These are phyloP conservation scores for Acleris sparsana DNA, from an alignment of 2,888 invertebrate species.

Conservation along the genomic window DNA sequence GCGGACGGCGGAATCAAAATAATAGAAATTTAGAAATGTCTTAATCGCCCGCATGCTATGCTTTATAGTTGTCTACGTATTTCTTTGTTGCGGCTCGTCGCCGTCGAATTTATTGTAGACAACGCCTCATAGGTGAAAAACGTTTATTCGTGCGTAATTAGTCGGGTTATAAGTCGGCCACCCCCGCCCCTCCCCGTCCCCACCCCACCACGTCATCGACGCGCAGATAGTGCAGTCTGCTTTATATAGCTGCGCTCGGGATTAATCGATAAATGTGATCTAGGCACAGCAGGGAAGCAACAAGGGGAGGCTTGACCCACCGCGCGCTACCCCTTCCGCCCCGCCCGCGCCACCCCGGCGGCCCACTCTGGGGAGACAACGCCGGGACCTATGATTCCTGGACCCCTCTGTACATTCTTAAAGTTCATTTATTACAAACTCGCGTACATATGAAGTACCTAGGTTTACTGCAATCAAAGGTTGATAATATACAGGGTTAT, in stretches of 20 bases:
- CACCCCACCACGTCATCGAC: neutral
- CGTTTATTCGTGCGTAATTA: neutral
- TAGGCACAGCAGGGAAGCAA: constrained; percentile 28
- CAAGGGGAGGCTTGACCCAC: constrained; percentile 35
- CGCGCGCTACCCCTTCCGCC: constrained; percentile 24
- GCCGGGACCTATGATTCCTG: constrained; percentile 10
- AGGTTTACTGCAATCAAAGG: too few species aligned
- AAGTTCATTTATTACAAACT: too few species aligned
- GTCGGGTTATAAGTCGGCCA: neutral
- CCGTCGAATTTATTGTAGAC: too few species aligned
- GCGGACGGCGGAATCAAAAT: too few species aligned
- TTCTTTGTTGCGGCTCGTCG: too few species aligned
- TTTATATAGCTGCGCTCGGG: constrained; percentile 22
- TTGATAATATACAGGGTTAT: too few species aligned
- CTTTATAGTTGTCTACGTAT: too few species aligned
- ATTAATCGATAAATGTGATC: constrained; percentile 35
- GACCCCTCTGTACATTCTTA: neutral
- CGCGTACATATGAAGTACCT: too few species aligned
- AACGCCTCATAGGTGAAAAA: too few species aligned
- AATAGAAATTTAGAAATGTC: too few species aligned
- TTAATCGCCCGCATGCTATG: too few species aligned
- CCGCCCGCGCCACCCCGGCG: constrained; percentile 34
- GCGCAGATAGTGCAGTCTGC: constrained; percentile 17
- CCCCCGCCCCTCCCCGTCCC: too few species aligned
- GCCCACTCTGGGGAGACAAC: constrained; percentile 36